Percentiles rank a stretch among this genome's conserved stretches.
These are phyloP conservation scores for Hydrolagus colliei DNA, from an alignment of 2,797 vertebrate genomes.

Conservation along the genomic window DNA sequence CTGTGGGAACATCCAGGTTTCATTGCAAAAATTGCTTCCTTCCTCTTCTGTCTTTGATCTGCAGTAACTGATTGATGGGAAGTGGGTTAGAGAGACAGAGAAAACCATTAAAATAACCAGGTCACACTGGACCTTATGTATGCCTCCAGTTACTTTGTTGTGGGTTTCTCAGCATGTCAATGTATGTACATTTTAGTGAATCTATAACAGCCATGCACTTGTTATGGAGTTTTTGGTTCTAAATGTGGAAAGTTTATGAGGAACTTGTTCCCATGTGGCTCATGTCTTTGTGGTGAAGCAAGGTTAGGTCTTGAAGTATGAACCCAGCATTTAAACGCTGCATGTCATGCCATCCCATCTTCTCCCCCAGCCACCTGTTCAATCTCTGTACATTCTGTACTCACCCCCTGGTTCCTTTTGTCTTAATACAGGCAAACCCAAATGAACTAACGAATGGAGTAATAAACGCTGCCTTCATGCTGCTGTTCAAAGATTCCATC, in stretches of 20 bases:
- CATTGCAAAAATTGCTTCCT: not conserved
- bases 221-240: not conserved
- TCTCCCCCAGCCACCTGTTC: not conserved
- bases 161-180: no score
- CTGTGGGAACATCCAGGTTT: not conserved
- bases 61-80: not conserved
- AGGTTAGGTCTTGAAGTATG: not conserved
- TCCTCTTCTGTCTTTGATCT: not conserved
- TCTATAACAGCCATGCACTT: not conserved
- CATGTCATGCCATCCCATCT: not conserved
- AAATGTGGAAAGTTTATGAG: not conserved
- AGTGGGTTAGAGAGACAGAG: not conserved
- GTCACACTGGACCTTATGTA: no score
- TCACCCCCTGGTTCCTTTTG: constrained; percentile 12
- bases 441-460: constrained; percentile 87
- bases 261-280: not conserved
- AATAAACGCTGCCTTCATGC: constrained; percentile 89
- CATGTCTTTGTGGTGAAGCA: not conserved
- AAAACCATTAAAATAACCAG: not conserved
- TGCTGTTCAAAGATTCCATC: constrained; percentile 94
- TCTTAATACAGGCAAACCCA: constrained; percentile 69
- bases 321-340: not conserved
- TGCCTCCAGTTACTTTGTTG: no score
- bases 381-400: not conserved
- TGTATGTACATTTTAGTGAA: not conserved